phyloP scores from a whole-genome alignment of 2,888 invertebrate species.

The Psococerastis gibbosa region DNA sequence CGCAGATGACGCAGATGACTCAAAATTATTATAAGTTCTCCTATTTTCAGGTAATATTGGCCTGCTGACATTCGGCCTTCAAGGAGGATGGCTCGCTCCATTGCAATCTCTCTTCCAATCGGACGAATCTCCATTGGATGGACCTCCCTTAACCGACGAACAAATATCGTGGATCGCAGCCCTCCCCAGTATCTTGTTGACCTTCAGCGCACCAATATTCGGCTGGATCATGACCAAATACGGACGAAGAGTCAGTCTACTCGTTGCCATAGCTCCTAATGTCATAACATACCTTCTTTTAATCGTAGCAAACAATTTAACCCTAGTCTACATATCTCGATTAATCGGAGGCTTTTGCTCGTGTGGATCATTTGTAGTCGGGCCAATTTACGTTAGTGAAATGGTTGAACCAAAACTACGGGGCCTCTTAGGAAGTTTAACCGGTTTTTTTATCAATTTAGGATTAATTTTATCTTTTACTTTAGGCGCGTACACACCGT shows the following conservation, averaged over 20 bases:
- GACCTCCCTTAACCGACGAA: conserved; percentile 27
- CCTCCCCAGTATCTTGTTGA: conserved; percentile 31
- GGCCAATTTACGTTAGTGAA: conserved; percentile 40
- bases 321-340: conserved; percentile 30
- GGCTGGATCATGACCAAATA: conserved; percentile 28
- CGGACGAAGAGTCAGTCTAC: conserved; percentile 32
- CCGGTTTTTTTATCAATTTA: conserved; percentile 30
- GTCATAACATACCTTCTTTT: conserved; percentile 36
- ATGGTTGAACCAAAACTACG: conserved; percentile 33
- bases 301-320: conserved; percentile 27
- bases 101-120: conserved; percentile 28
- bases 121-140: conserved; percentile 25
- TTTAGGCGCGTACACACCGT: conserved; percentile 29
- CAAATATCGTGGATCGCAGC: conserved; percentile 33
- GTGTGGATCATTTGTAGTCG: conserved; percentile 31
- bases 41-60: conserved; percentile 30
- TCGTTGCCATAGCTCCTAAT: conserved; percentile 30
- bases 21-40: too few relatives aligned
- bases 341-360: conserved; percentile 36
- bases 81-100: conserved; percentile 37
- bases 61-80: conserved; percentile 32
- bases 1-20: too few relatives aligned
- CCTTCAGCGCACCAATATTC: conserved; percentile 27
- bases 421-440: conserved; percentile 34
- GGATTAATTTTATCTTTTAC: conserved; percentile 30